Evolutionary conservation across 2,888 invertebrate genomes (phyloP), one percentile per base, ranked within the genome.

Genomic region (Venusia cambrica): DNA sequence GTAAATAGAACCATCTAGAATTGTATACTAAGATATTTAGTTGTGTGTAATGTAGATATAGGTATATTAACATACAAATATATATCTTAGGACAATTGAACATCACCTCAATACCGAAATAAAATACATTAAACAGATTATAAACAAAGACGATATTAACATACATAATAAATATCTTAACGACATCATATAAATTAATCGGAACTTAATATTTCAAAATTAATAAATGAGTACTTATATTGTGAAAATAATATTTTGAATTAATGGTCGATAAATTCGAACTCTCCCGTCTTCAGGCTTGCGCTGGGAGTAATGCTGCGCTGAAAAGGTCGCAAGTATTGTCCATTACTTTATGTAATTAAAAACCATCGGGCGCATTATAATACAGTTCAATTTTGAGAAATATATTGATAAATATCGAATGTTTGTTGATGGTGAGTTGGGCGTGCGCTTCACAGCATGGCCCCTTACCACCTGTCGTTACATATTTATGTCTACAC

Each of bases 181-280:
- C 84, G 85, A 85, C 83, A 85, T n/a, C 84, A 79, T 79, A 87
- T 87, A 87, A 85, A 87, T 87, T 85, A 85, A 85, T 87, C 85
- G 84, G 83, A 83, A 85, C 85, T 80, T 87, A 85, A 87, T 87
- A 87, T 85, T 85, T 87, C 85, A 85, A 87, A 87, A 87, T 87
- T 87, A 87, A 87, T 87, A 85, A 87, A 87, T 87, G 85, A 85
- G 84, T 85, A 85, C 84, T 87, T 85, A 87, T 84, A 85, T 87
- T 87, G 85, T 87, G 85, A 87, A 87, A 85, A 87, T 85, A 87
- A 85, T 87, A 87, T 87, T 87, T 85, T 84, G 85, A 84, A 85
- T 87, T 85, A 85, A 87, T 85, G 87, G 87, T 84, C 85, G 81
- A 87, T 87, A 87, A 87, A 87, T 85, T 85, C 84, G 81, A 84